These are phyloP conservation scores for Scaptomyza flava DNA, from an alignment of 2,888 invertebrate species.

Conservation along the genomic window DNA sequence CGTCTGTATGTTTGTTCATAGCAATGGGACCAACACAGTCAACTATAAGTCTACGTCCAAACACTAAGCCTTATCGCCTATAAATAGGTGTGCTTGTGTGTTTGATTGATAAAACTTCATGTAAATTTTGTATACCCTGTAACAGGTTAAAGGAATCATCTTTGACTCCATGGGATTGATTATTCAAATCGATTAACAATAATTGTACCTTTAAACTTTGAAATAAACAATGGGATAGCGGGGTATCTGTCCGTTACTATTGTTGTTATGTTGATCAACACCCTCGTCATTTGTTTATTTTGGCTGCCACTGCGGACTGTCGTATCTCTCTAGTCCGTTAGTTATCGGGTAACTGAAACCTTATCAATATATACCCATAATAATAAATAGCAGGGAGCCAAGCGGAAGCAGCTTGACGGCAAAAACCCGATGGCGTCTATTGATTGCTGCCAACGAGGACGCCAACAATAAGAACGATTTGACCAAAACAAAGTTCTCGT, in stretches of 20 bases:
- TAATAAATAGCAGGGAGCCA: slow-evolving; percentile 70
- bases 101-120: slow-evolving; percentile 19
- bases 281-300: slow-evolving; percentile 54
- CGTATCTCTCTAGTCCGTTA: slow-evolving; percentile 31
- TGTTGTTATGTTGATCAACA: slow-evolving; percentile 13
- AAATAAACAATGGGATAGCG: neutral
- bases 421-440: slow-evolving; percentile 69
- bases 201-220: neutral
- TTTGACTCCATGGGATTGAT: no score
- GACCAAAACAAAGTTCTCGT: slow-evolving; percentile 56
- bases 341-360: slow-evolving; percentile 47
- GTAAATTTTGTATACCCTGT: slow-evolving; percentile 33
- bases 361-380: slow-evolving; percentile 58
- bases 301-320: slow-evolving; percentile 36
- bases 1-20: slow-evolving; percentile 18
- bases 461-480: slow-evolving; percentile 67
- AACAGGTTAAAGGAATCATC: no score
- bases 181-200: neutral
- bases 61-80: slow-evolving; percentile 42
- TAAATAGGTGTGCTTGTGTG: slow-evolving; percentile 6
- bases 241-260: neutral
- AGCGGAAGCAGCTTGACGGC: slow-evolving; percentile 67
- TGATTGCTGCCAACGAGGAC: slow-evolving; percentile 73
- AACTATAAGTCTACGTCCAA: slow-evolving; percentile 41
- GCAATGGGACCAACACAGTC: slow-evolving; percentile 1